These are phyloP conservation scores for Tipula lateralis DNA, from an alignment of 2,888 invertebrate species.

Conservation along the genomic window DNA sequence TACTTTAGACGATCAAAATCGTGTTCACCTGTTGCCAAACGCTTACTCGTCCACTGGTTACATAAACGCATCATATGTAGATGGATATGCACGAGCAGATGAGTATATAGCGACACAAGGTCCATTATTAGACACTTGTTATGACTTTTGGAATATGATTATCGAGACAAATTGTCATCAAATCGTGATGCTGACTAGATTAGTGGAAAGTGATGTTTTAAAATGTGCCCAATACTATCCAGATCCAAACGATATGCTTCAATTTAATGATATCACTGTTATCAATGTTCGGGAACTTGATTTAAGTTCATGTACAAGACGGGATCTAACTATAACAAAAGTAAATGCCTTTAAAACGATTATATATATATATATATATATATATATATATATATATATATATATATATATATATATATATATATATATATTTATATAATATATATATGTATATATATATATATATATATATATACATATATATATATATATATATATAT, in stretches of 20 bases:
- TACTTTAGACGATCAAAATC: slow-evolving; percentile 58
- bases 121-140: slow-evolving; percentile 60
- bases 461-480: too few species aligned
- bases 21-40: slow-evolving; percentile 58
- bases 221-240: slow-evolving; percentile 71
- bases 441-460: too few species aligned
- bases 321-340: slow-evolving; percentile 56
- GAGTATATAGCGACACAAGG: slow-evolving; percentile 74
- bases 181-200: slow-evolving; percentile 67
- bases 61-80: slow-evolving; percentile 70
- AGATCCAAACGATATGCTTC: slow-evolving; percentile 54
- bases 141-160: slow-evolving; percentile 74
- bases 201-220: slow-evolving; percentile 56
- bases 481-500: too few species aligned
- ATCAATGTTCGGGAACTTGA: slow-evolving; percentile 52
- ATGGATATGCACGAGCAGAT: slow-evolving; percentile 58
- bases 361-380: too few species aligned
- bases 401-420: too few species aligned
- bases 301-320: slow-evolving; percentile 57
- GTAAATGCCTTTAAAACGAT: too few species aligned
- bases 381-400: too few species aligned
- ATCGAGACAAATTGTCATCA: slow-evolving; percentile 62
- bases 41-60: slow-evolving; percentile 62
- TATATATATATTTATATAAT: too few species aligned
- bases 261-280: slow-evolving; percentile 58